Conservation (phyloP, 2,888 invertebrate species). For the Drosophila mulleri region DNA sequence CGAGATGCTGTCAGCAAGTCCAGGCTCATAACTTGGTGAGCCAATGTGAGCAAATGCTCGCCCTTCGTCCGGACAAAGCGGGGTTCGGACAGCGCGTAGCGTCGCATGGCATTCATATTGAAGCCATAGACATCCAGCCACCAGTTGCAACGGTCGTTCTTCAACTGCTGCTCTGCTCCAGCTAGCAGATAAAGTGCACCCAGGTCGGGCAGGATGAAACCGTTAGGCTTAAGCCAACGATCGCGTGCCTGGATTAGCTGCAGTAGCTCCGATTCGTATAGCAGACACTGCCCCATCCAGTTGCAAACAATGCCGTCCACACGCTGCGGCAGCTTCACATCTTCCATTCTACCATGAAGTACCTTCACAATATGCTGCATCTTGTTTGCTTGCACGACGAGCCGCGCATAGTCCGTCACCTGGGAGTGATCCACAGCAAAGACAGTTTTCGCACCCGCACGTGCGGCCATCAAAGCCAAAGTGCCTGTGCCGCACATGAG, state of each 20-base stretch:
- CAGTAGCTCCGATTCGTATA: constrained; percentile 99
- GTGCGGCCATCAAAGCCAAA: constrained; percentile 78
- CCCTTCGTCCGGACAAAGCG: constrained; percentile 54
- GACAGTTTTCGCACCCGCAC: constrained; percentile 73
- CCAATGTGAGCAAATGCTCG: constrained; percentile 45
- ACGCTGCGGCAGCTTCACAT: constrained; percentile 60
- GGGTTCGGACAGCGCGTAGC: constrained; percentile 98
- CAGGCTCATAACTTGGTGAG: constrained; percentile 48
- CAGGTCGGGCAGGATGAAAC: constrained; percentile 95
- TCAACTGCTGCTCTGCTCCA: constrained; percentile 96
- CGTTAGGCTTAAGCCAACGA: constrained; percentile 96
- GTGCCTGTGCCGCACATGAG: constrained; percentile 76
- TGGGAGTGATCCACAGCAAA: constrained; percentile 79
- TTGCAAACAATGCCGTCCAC: constrained; percentile 95
- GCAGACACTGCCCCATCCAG: constrained; percentile 92
- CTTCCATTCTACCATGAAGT: constrained; percentile 69
- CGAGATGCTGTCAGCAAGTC: constrained; percentile 27
- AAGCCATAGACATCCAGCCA: constrained; percentile 99
- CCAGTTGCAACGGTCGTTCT: constrained; percentile 99
- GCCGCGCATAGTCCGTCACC: constrained; percentile 70
- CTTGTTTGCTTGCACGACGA: constrained; percentile 70
- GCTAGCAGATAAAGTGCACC: constrained; percentile 96
- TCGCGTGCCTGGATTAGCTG: constrained; percentile 97
- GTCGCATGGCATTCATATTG: constrained; percentile 98
- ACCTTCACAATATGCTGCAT: constrained; percentile 66